Conservation (phyloP, 2,888 invertebrate genomes). For the Sialis lutaria region DNA sequence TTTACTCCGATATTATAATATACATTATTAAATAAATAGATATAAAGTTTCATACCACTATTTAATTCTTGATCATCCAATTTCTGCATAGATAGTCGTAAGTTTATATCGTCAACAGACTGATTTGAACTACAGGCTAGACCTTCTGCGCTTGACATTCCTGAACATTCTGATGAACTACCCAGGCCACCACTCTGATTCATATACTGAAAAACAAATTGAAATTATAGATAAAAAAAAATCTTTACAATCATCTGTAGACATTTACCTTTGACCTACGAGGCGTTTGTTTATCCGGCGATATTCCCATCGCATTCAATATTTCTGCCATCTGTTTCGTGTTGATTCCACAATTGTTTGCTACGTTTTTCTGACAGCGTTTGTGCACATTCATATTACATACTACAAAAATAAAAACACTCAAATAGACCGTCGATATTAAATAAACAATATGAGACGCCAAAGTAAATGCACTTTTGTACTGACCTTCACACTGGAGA, state of each 20-base stretch:
- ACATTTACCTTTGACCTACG: slow-evolving; percentile 30
- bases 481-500: slow-evolving; percentile 79
- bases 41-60: slow-evolving; percentile 1
- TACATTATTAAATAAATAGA: too few relatives aligned
- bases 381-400: slow-evolving; percentile 98
- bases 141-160: slow-evolving; percentile 13
- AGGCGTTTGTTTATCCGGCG: slow-evolving; percentile 66
- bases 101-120: slow-evolving; percentile 4
- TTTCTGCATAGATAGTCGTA: slow-evolving; percentile 20
- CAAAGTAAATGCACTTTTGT: neutral
- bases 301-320: slow-evolving; percentile 79
- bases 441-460: neutral
- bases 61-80: slow-evolving; percentile 25
- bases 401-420: slow-evolving; percentile 31
- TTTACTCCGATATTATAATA: too few relatives aligned
- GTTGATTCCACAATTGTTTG: slow-evolving; percentile 98
- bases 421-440: neutral
- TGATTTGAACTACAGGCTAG: slow-evolving; percentile 11
- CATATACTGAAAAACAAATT: slow-evolving; percentile 6
- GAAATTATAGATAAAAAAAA: neutral
- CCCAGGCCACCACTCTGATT: slow-evolving; percentile 18
- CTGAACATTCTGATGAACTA: slow-evolving; percentile 19
- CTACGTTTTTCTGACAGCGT: slow-evolving; percentile 96
- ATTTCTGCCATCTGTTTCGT: slow-evolving; percentile 92
- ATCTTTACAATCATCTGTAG: neutral